Percentiles rank a stretch among this genome's conserved stretches.
Evolutionary conservation across 2,888 invertebrate species (phyloP).

Genomic region (Mythimna vitellina): DNA sequence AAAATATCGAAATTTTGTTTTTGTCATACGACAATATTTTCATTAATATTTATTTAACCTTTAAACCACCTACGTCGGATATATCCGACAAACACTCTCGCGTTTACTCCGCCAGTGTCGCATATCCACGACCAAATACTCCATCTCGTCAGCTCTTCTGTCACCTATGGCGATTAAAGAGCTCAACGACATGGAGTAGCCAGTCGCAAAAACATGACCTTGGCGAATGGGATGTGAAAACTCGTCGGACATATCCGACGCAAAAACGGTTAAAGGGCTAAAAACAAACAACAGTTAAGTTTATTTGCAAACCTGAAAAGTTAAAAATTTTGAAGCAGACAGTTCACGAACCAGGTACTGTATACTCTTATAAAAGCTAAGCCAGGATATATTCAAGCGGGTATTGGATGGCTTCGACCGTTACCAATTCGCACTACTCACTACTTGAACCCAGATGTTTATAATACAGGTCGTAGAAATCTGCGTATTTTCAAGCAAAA

Average conservation of each 20-base stretch:
- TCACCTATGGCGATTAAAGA: no score
- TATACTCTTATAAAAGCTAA: conserved; percentile 39
- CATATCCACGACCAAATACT: no score
- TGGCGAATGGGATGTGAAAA: no score
- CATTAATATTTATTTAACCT: neutral
- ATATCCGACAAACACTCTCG: no score
- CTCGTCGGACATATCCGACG: no score
- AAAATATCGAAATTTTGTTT: neutral
- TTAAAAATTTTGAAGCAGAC: neutral
- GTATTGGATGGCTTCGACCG: conserved; percentile 50
- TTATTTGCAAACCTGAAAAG: conserved; percentile 2
- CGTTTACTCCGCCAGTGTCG: no score
- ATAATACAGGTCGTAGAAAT: conserved; percentile 30
- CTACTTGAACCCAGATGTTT: conserved; percentile 49
- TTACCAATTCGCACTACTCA: conserved; percentile 54
- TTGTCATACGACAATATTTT: neutral
- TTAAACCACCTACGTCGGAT: no score
- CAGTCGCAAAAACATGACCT: no score
- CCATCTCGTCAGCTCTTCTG: no score
- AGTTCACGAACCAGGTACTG: neutral
- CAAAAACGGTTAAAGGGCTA: neutral
- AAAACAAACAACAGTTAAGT: neutral
- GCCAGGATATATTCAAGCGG: conserved; percentile 49
- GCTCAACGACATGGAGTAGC: no score
- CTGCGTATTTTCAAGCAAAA: conserved; percentile 6